A percentile compares a stretch with the other conserved stretches of the same genome.
These are phyloP conservation scores for Hermaeophaga mercurialis DNA, from an alignment of 2,888 invertebrate species.

Conservation along the genomic window DNA sequence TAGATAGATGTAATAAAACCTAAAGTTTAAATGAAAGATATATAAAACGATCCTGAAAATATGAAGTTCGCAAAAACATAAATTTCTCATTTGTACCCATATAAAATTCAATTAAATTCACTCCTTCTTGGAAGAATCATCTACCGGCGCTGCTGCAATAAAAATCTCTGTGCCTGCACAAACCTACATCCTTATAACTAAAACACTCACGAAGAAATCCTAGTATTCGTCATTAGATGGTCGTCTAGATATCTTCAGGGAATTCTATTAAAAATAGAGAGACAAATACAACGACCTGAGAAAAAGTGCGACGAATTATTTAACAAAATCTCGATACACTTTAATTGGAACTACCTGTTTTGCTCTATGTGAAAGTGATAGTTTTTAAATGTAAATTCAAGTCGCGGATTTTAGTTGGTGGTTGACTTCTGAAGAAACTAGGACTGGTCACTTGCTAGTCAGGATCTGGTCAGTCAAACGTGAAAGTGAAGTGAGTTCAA, in stretches of 20 bases:
- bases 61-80: too few relatives aligned
- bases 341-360: slow-evolving; percentile 14
- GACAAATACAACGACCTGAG: slow-evolving; percentile 15
- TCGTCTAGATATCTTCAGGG: background rate
- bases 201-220: slow-evolving; percentile 14
- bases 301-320: slow-evolving; percentile 31
- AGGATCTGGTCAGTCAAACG: slow-evolving; percentile 16
- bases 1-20: too few relatives aligned
- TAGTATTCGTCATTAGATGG: slow-evolving; percentile 1
- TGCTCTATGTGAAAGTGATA: slow-evolving; percentile 32
- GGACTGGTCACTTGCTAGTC: slow-evolving; percentile 2
- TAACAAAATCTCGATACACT: slow-evolving; percentile 28
- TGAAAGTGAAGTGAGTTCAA: slow-evolving; percentile 32
- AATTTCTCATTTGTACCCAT: too few relatives aligned
- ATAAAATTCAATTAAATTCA: background rate
- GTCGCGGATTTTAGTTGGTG: slow-evolving; percentile 21
- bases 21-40: too few relatives aligned
- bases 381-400: slow-evolving; percentile 10
- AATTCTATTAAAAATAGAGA: background rate
- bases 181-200: slow-evolving; percentile 25
- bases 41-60: too few relatives aligned
- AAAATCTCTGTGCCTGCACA: background rate
- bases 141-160: slow-evolving; percentile 1
- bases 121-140: background rate
- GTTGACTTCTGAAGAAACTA: slow-evolving; percentile 20